A percentile compares a stretch with the other conserved stretches of the same genome.
Evolutionary conservation across 2,797 vertebrate species (phyloP).

Genomic region (Gadopsis bispinosus): DNA sequence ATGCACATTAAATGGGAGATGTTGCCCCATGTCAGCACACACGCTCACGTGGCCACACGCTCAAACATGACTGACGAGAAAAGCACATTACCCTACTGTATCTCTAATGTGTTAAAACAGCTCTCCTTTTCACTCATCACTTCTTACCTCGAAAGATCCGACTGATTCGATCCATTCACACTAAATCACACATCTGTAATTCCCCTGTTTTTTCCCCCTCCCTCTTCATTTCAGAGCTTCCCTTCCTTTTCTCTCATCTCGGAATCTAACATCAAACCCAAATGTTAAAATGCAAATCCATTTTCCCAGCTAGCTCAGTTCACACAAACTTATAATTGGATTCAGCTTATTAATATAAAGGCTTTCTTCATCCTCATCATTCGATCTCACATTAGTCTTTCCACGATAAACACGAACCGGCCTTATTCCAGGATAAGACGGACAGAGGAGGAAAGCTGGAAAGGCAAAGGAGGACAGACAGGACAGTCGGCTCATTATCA

Average conservation of each 20-base stretch:
- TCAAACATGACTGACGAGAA: conserved; percentile 21
- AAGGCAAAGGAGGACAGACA: conserved; percentile 65
- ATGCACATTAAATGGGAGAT: conserved; percentile 47
- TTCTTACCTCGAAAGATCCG: conserved; percentile 45
- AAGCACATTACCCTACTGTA: not conserved
- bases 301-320: conserved; percentile 73
- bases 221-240: conserved; percentile 56
- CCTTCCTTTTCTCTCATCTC: conserved; percentile 66
- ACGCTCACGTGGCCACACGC: conserved; percentile 17
- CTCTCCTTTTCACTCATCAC: conserved; percentile 32
- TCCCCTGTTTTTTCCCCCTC: conserved; percentile 23
- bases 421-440: conserved; percentile 60
- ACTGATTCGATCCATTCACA: conserved; percentile 51
- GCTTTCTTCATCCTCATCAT: conserved; percentile 71
- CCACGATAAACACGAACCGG: conserved; percentile 52
- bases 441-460: conserved; percentile 19
- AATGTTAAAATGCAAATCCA: conserved; percentile 80
- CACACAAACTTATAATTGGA: conserved; percentile 85
- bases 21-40: conserved; percentile 45
- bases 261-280: conserved; percentile 79
- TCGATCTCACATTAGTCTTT: conserved; percentile 69
- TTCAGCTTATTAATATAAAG: conserved; percentile 79
- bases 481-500: conserved; percentile 90
- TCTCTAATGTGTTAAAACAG: conserved; percentile 29
- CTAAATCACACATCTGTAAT: conserved; percentile 54